phyloP scores from a whole-genome alignment of 2,113 vertebrate genomes.

The Paralichthys olivaceus region DNA sequence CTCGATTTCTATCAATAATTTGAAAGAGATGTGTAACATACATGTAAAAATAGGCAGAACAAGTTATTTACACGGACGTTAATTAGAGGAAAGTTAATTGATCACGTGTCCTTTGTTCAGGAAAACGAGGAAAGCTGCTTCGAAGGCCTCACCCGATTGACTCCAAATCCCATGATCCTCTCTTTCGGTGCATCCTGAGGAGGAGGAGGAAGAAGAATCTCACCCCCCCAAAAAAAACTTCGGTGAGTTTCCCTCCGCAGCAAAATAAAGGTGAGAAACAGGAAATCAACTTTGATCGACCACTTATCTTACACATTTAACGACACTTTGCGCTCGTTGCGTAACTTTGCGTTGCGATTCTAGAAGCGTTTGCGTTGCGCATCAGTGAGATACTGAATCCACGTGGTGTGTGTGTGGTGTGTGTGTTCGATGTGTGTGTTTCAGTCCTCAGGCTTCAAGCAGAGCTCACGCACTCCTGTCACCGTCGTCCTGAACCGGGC shows the following conservation, averaged over 20 bases:
- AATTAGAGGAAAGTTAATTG: too few species aligned
- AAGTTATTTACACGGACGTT: too few species aligned
- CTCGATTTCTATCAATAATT: too few species aligned
- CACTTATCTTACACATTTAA: accelerated
- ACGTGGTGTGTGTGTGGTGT: slow-evolving; percentile 47
- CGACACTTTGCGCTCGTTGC: neutral
- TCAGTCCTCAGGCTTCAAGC: slow-evolving; percentile 24
- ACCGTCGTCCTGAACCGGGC: slow-evolving; percentile 15
- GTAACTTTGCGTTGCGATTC: neutral
- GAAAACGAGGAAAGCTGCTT: neutral
- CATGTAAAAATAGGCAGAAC: too few species aligned
- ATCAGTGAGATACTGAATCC: slow-evolving; percentile 14
- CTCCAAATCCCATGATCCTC: slow-evolving; percentile 73
- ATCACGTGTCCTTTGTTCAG: neutral
- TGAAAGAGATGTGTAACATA: too few species aligned
- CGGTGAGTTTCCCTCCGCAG: too few species aligned
- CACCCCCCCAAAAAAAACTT: neutral
- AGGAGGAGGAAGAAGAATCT: slow-evolving; percentile 2
- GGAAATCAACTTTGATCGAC: accelerated
- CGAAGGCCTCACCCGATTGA: neutral
- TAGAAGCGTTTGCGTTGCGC: neutral
- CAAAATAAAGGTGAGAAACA: slow-evolving; percentile 8
- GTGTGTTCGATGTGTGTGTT: neutral
- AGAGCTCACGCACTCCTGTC: slow-evolving; percentile 5
- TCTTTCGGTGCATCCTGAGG: neutral